A percentile compares a stretch with the other conserved stretches of the same genome.
Conservation (phyloP, 2,888 invertebrate species). For the Xestia c-nigrum region DNA sequence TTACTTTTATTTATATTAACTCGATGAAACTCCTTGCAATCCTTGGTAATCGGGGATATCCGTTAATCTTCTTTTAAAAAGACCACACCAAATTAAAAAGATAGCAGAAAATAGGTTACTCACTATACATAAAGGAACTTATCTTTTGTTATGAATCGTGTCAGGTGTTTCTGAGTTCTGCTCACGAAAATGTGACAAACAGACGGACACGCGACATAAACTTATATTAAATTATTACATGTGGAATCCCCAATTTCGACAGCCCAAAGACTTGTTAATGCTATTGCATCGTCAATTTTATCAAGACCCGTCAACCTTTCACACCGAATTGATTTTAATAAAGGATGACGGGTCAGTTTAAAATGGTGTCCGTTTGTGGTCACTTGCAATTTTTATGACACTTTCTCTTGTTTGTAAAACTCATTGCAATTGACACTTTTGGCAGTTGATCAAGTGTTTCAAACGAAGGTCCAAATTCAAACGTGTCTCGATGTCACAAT, state of each 20-base stretch:
- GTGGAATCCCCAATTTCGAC: slow-evolving; percentile 44
- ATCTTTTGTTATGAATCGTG: not conserved
- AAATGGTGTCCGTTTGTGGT: slow-evolving; percentile 67
- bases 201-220: slow-evolving; percentile 23
- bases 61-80: slow-evolving; percentile 36
- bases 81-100: not conserved
- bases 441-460: slow-evolving; percentile 79
- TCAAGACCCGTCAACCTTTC: slow-evolving; percentile 21
- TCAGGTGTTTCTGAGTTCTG: slow-evolving; percentile 6
- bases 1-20: slow-evolving; percentile 84
- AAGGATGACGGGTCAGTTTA: slow-evolving; percentile 23
- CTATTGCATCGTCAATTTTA: slow-evolving; percentile 30
- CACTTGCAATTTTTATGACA: slow-evolving; percentile 66
- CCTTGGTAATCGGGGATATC: slow-evolving; percentile 71
- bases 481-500: slow-evolving; percentile 35
- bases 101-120: not conserved
- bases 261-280: slow-evolving; percentile 20
- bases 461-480: slow-evolving; percentile 49
- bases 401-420: slow-evolving; percentile 66
- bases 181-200: slow-evolving; percentile 19
- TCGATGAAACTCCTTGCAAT: slow-evolving; percentile 64
- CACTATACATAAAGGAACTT: not conserved
- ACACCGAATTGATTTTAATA: not conserved
- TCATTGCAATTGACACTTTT: slow-evolving; percentile 65
- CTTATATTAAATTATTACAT: slow-evolving; percentile 16